phyloP scores from a whole-genome alignment of 2,113 vertebrate genomes.

The Thymallus thymallus region DNA sequence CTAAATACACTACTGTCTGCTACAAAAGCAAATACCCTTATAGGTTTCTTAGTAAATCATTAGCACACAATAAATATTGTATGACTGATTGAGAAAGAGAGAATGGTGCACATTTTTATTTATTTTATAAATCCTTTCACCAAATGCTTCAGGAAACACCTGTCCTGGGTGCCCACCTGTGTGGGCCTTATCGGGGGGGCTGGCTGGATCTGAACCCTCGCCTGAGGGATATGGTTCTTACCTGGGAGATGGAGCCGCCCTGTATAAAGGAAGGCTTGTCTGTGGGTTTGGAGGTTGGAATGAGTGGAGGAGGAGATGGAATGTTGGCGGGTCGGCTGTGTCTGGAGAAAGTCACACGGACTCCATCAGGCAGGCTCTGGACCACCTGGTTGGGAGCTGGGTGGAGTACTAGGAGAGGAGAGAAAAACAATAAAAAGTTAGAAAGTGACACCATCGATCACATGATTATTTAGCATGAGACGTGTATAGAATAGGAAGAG shows the following conservation, averaged over 20 bases:
- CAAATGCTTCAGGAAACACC: too few relatives aligned
- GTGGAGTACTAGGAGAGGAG: slow-evolving; percentile 82
- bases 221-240: slow-evolving; percentile 54
- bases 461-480: neutral
- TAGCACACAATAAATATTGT: neutral
- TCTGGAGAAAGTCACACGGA: slow-evolving; percentile 86
- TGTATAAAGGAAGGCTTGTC: slow-evolving; percentile 98
- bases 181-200: neutral
- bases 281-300: slow-evolving; percentile 96
- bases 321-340: slow-evolving; percentile 86
- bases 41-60: neutral
- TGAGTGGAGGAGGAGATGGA: slow-evolving; percentile 92
- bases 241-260: slow-evolving; percentile 97
- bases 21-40: neutral
- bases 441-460: neutral
- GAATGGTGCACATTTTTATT: too few relatives aligned
- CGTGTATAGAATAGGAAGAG: too few relatives aligned
- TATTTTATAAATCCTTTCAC: too few relatives aligned
- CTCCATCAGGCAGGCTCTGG: slow-evolving; percentile 84
- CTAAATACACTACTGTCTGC: neutral
- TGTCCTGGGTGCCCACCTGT: too few relatives aligned
- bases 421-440: neutral
- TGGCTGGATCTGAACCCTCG: neutral
- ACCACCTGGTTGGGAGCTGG: slow-evolving; percentile 90
- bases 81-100: too few relatives aligned